Evolutionary conservation across 2,797 vertebrate species (phyloP), one percentile per base, ranked within the genome.

Genomic region (Lemur catta): DNA sequence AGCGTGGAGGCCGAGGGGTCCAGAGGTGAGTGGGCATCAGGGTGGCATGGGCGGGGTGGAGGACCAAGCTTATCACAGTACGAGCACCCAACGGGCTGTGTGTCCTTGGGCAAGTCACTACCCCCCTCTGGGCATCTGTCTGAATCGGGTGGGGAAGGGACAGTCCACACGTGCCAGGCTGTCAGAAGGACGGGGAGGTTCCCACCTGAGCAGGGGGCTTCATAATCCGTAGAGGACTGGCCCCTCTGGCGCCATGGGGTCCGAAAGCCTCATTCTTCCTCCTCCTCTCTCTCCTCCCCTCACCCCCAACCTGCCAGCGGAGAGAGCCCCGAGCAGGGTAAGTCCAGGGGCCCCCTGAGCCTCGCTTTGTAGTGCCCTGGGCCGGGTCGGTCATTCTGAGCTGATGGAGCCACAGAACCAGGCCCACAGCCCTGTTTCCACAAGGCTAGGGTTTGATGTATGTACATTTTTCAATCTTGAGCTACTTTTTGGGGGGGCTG

Each of bases 321-420:
- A 97, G 33, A 95, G 93, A 91, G 71, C 55, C 7, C 93, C 4
- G 0, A 98, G 97, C 79, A 91, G 96, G 97, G 97, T 98, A 78
- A 74, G 95, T 97, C 7, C 28, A n/a, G 13, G 35, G 22, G 24
- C 13, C 15, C 20, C 20, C 7, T 6, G 7, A 48, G 22, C 24
- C 75, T 57, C 11, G 6, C 22, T 15, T 28, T 79, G 30, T 24
- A 7, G n/a, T 35, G 28, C 38, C 9, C 1, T 17, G 38, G 55
- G 55, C 10, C 17, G 0, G 28, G 26, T 28, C 3, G 0, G 22
- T 26, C 2, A n/a, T 79, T 79, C 50, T 35, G n/a, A 57, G 50
- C 22, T 57, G 22, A 57, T 13, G 22, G 50, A 24, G 20, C 48
- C 11, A 7, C 48, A 78, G 52, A 24, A 43, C 9, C 52, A 35